Percentiles rank a stretch among this genome's conserved stretches.
Conservation (phyloP, 2,797 vertebrate species). For the Saxicola maurus region DNA sequence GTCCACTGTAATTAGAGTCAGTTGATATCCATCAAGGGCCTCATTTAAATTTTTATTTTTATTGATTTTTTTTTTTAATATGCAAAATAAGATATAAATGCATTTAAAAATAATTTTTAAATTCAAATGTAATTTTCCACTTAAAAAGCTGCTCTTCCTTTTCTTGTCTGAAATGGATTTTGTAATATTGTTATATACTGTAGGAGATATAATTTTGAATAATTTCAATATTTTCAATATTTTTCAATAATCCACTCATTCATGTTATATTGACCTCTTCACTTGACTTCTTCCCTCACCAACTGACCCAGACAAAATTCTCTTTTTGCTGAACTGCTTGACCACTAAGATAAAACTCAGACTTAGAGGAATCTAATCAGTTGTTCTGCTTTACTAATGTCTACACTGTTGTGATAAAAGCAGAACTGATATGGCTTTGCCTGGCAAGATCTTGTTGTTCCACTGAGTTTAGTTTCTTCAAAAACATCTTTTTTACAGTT, state of each 20-base stretch:
- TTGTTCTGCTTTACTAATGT: not conserved
- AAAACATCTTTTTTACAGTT: not conserved
- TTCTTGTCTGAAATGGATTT: not conserved
- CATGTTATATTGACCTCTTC: not conserved
- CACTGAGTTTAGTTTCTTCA: not conserved
- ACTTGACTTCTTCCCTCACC: not conserved
- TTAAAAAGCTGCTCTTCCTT: rapidly evolving
- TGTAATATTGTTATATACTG: not conserved
- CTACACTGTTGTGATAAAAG: not conserved
- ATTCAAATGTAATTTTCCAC: not conserved
- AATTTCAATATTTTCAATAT: not conserved
- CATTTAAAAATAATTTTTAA: not conserved
- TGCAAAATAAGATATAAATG: not conserved
- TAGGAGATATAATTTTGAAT: not conserved
- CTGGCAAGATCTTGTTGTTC: not conserved
- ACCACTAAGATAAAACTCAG: not conserved
- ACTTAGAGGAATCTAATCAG: not conserved
- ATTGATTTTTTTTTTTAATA: not conserved
- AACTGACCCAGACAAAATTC: not conserved
- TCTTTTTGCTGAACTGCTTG: not conserved
- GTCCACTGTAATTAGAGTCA: not conserved
- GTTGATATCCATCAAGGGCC: not conserved
- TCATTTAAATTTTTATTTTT: not conserved
- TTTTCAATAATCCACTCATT: not conserved
- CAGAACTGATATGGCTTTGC: not conserved